Conservation (phyloP, 2,797 vertebrate genomes). For the Graptemys geographica region DNA sequence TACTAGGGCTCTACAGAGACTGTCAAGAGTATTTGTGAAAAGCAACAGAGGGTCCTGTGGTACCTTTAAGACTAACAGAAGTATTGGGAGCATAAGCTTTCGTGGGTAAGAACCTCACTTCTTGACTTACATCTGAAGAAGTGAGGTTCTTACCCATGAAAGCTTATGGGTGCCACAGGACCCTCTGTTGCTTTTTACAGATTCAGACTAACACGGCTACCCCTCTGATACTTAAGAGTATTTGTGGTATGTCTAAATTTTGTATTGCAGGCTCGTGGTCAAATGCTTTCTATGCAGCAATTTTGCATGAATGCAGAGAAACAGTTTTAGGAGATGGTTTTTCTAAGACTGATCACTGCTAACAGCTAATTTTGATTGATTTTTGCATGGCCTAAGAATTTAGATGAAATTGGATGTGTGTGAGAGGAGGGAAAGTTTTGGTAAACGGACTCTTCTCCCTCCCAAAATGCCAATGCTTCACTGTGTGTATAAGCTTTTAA, state of each 20-base stretch:
- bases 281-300: accelerated
- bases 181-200: too few relatives aligned
- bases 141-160: too few relatives aligned
- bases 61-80: too few relatives aligned
- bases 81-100: too few relatives aligned
- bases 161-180: too few relatives aligned
- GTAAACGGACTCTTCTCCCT: not conserved
- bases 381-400: not conserved
- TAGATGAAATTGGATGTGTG: not conserved
- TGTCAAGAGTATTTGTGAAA: not conserved
- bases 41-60: too few relatives aligned
- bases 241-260: not conserved
- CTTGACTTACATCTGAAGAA: too few relatives aligned
- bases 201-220: too few relatives aligned
- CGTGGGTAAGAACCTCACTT: too few relatives aligned
- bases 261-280: not conserved
- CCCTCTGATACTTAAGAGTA: not conserved
- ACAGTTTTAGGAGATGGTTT: not conserved
- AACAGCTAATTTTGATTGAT: not conserved
- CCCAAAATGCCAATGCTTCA: accelerated
- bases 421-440: not conserved
- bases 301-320: not conserved
- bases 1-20: not conserved
- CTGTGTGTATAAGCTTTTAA: not conserved
- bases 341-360: not conserved